Evolutionary conservation across 2,888 invertebrate genomes (phyloP), one percentile per base, ranked within the genome.

Genomic region (Cecidostiba fungosa): DNA sequence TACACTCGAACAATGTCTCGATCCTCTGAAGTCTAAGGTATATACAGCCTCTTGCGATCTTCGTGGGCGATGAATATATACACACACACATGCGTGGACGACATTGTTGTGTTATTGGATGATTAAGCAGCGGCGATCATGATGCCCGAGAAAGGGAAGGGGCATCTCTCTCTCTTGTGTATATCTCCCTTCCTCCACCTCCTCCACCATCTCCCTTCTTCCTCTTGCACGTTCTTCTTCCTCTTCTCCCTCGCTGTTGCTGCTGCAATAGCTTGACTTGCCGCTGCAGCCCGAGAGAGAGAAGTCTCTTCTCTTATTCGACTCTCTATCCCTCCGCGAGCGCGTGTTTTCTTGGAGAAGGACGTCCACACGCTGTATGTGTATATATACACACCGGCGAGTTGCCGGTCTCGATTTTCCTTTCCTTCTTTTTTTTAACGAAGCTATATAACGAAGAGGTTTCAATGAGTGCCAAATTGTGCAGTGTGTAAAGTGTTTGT

Each of bases 51-150:
- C 36, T n/a, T 16, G 12, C 32, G 26, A 14, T 50, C 80, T 5
- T 59, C 80, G 80, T 59, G 72, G 74, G 74, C 76, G 76, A 74
- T n/a, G 80, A 66, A 77, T 82, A 77, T 32, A 43, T 39, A 12
- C 26, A 26, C 62, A 36, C 23, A 50, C 70, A 39, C 43, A 3
- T 16, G 16, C 72, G 78, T 16, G 66, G 70, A 43, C 84, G 81
- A 83, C 86, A 86, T 81, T 84, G 82, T 85, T 82, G 66, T 74
- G 82, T 82, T 85, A 85, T 85, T 78, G 82, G 82, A 85, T 78
- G 85, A 82, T 85, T 82, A 82, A 82, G 70, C 36, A 23, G 36
- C 32, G 50, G 77, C 59, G 59, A 54, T 77, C 77, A 32, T n/a
- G 47, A 29, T 74, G 47, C 8, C 8, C 39, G 23, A 12, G 43